Base-by-base conservation (phyloP, 2,888 invertebrate genomes). In the Apamea epomidion region DNA sequence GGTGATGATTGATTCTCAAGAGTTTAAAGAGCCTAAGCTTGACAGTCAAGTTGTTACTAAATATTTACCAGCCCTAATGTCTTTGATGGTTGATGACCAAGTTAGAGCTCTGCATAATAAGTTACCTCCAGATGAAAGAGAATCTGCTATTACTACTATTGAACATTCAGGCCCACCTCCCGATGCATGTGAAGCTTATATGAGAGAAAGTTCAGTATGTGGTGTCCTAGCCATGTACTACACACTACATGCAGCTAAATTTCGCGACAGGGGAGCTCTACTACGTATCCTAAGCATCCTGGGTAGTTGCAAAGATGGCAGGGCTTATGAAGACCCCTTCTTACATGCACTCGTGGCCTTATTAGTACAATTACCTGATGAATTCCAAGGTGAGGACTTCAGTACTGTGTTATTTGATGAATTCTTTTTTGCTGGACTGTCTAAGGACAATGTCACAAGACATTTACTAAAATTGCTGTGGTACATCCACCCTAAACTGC, bases 1-100 rank as follows among this genome's bases (percentile, higher is more conserved):
- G 99, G 98, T 99, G 58, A 99, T 99, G 99, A 99, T 99, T 87
- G 99, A 99, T 94, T 99, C 99, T 3, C 98, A 99, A 96, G 98
- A 99, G 89, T 99, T 99, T 92, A 99, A 99, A 93, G 99, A 99
- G 94, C 99, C 99, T 0, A 99, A 99, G 96, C 97, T 99, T 81
- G 99, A 99, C 91, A 98, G 98, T 92, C 99, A 99, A 97, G 98
- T 99, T 54, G 99, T 99, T 0, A 99, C 99, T 0, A 99, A 99
- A 95, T 99, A 99, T 95, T 96, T 99, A 84, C 99, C 99, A 2
- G 99, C 99, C 1, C 95, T 99, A 16, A 99, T 99, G 98, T 99
- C 99, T 0, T 97, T 99, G 16, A 99, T 99, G 98, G 99, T 98
- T 0, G 98, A 98, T 92, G 98, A 98, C 93, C 98, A 98, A 96